These are phyloP conservation scores for Sceloporus tristichus DNA, from an alignment of 2,113 vertebrate genomes.

Conservation along the genomic window DNA sequence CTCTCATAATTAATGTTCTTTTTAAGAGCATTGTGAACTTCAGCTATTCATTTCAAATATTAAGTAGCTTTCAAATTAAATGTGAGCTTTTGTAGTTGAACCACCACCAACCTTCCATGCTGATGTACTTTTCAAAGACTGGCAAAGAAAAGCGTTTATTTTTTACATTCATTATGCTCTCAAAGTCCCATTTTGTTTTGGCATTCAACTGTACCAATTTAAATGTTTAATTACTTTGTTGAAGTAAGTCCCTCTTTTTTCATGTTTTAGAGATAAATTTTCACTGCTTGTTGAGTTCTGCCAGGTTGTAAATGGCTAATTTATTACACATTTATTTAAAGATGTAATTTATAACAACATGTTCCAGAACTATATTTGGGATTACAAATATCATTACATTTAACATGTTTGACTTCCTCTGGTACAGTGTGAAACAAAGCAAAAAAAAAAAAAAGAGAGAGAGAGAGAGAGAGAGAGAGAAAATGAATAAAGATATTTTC, in stretches of 20 bases:
- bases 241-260: slow-evolving; percentile 44
- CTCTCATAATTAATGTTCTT: neutral
- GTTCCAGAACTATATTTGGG: slow-evolving; percentile 30
- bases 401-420: neutral
- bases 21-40: neutral
- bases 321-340: slow-evolving; percentile 54
- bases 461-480: no score
- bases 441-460: neutral
- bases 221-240: slow-evolving; percentile 59
- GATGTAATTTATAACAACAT: neutral
- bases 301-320: slow-evolving; percentile 49
- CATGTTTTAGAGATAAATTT: slow-evolving; percentile 55
- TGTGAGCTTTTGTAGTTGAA: accelerated
- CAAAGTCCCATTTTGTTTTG: slow-evolving; percentile 32
- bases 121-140: slow-evolving; percentile 12
- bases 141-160: slow-evolving; percentile 28
- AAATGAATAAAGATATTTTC: slow-evolving; percentile 30
- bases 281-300: slow-evolving; percentile 48
- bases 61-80: slow-evolving; percentile 3
- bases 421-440: accelerated
- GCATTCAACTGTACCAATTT: slow-evolving; percentile 48
- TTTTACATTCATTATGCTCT: slow-evolving; percentile 9
- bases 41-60: neutral
- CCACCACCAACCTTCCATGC: neutral
- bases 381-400: slow-evolving; percentile 31